phyloP scores from a whole-genome alignment of 2,888 invertebrate genomes.

The Dryobota labecula region DNA sequence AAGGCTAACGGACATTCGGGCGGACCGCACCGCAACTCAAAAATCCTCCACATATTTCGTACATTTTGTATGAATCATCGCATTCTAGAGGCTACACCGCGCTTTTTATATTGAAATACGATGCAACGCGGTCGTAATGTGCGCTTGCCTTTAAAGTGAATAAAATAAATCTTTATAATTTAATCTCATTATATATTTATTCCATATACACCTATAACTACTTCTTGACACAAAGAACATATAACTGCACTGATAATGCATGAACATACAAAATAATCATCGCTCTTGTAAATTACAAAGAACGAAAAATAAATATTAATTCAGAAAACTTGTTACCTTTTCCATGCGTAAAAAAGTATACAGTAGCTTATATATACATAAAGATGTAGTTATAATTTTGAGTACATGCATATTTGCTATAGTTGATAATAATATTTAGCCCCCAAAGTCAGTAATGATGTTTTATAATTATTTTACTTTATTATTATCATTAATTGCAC shows the following conservation, averaged over 20 bases:
- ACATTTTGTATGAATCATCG: not conserved
- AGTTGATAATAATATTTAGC: conserved; percentile 53
- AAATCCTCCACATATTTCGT: not conserved
- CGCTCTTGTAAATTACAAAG: conserved; percentile 55
- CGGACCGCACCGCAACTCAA: not conserved
- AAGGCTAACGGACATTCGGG: not conserved
- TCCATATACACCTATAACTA: conserved; percentile 89
- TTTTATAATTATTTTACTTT: conserved; percentile 42
- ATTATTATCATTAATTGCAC: conserved; percentile 62
- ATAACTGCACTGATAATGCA: conserved; percentile 68
- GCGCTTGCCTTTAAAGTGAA: conserved; percentile 10
- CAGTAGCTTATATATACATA: conserved; percentile 64
- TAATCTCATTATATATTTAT: conserved; percentile 85
- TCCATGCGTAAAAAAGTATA: conserved; percentile 66
- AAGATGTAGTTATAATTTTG: conserved; percentile 65
- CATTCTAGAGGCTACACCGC: not conserved
- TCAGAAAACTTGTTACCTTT: conserved; percentile 62
- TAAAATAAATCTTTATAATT: conserved; percentile 56
- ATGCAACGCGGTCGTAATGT: not conserved
- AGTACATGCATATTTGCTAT: conserved; percentile 59
- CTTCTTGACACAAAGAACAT: conserved; percentile 84
- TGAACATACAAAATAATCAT: conserved; percentile 68
- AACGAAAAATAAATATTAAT: conserved; percentile 66
- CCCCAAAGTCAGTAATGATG: conserved; percentile 47
- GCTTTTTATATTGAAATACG: not conserved